phyloP scores from a whole-genome alignment of 1,140 invertebrate genomes.

The Cyclargus thomasi region DNA sequence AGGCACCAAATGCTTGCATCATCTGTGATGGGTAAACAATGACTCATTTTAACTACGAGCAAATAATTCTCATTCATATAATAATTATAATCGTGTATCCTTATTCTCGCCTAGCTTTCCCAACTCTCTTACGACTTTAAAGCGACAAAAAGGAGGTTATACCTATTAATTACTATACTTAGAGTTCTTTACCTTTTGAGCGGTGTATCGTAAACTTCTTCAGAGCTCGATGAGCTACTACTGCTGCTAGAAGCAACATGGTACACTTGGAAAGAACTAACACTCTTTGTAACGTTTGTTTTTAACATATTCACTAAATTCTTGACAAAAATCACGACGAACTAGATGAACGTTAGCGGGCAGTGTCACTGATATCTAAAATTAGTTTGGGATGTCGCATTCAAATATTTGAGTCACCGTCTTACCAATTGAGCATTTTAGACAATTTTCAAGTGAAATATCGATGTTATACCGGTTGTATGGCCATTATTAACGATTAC shows the following conservation, averaged over 20 bases:
- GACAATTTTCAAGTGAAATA: neutral
- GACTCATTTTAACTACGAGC: too few species aligned
- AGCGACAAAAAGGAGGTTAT: too few species aligned
- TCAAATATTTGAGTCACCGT: constrained; percentile 34
- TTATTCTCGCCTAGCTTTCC: too few species aligned
- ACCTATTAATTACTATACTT: neutral
- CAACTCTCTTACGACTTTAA: too few species aligned
- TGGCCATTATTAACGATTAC: too few species aligned
- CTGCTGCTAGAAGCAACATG: constrained; percentile 45
- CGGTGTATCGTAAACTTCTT: constrained; percentile 45
- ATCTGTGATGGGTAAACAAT: too few species aligned
- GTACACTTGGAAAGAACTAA: constrained; percentile 49
- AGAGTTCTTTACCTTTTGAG: constrained; percentile 46
- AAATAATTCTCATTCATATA: too few species aligned
- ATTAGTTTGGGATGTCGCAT: constrained; percentile 38
- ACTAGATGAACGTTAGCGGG: constrained; percentile 18
- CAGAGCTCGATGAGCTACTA: constrained; percentile 48
- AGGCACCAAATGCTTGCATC: too few species aligned
- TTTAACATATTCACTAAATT: constrained; percentile 33
- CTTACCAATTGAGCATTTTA: constrained; percentile 20
- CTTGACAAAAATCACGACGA: constrained; percentile 7
- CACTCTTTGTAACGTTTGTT: constrained; percentile 45
- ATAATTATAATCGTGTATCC: too few species aligned
- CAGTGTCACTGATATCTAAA: constrained; percentile 49
- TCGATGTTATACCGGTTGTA: neutral